Base-by-base conservation (phyloP, 2,888 invertebrate species). In the Acheta domesticus region DNA sequence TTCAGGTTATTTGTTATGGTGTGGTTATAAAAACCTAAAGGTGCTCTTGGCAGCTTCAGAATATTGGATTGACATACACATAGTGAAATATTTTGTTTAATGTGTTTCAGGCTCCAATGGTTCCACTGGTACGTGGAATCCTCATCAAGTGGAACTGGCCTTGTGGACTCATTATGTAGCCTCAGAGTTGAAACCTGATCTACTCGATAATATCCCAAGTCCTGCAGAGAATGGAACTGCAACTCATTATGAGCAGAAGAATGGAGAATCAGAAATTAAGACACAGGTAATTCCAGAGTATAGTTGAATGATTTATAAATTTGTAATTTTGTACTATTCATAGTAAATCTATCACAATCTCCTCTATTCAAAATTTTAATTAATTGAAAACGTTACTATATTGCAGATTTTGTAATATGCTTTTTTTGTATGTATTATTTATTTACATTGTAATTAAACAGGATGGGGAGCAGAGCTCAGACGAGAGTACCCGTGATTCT, bases 111-210 rank as follows among this genome's bases (percentile, higher is more conserved):
- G 86, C 83, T 85, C 86, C 79, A 87, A 86, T 80, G 83, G 86
- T 83, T 85, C 86, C 79, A 87, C 86, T 80, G 83, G 81, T 75
- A 84, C 84, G 74, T 91, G 91, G 90, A 90, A 88, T 81, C 88
- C 90, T 36, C 91, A 91, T 85, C 91, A 91, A 89, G 96, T 97
- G 80, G 97, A 98, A 87, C 87, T 97, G 85, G 95, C 97, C 76
- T 87, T 98, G 84, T 98, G 97, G 97, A 94, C 97, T 80, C 96
- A 97, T 88, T 94, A 94, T 86, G 93, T 96, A 80, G 92, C 96
- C 82, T 92, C 93, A 82, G 96, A 96, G 84, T 86, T 95, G 84
- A 94, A 93, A 87, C 96, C 96, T 62, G 93, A 95, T 85, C 87
- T 97, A 82, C 89, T 97, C 83, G 94, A 95, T 84, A 92, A 92